phyloP scores from a whole-genome alignment of 2,113 vertebrate genomes.

The Eudorcas thomsonii region DNA sequence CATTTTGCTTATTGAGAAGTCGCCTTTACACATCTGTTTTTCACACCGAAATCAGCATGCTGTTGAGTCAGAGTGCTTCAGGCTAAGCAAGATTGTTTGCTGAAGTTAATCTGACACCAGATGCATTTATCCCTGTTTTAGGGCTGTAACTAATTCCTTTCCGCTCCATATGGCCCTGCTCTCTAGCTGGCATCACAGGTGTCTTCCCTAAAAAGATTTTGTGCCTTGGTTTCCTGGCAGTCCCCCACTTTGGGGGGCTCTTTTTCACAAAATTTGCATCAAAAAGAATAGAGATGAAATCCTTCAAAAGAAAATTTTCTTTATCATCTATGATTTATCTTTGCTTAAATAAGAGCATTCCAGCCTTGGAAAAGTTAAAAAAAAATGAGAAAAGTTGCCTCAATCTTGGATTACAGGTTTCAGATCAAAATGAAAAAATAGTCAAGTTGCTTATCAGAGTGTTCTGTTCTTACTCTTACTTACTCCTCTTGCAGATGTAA shows the following conservation, averaged over 20 bases:
- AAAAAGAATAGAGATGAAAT: not conserved
- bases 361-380: not conserved
- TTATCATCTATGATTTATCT: not conserved
- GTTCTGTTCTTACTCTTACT: not conserved
- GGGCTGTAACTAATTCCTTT: slow-evolving; percentile 38
- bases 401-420: not conserved
- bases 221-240: not conserved
- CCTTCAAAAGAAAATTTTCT: not conserved
- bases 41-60: not conserved
- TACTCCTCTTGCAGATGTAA: slow-evolving; percentile 42
- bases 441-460: not conserved
- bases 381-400: not conserved
- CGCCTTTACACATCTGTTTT: not conserved
- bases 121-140: not conserved
- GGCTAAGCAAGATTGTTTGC: not conserved
- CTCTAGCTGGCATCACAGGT: not conserved
- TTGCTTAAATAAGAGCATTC: not conserved
- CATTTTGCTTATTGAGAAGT: not conserved
- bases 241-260: not conserved
- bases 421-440: not conserved
- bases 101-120: not conserved
- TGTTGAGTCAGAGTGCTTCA: not conserved
- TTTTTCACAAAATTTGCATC: not conserved
- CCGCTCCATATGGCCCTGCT: not conserved
- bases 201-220: slow-evolving; percentile 10